A percentile compares a stretch with the other conserved stretches of the same genome.
These are phyloP conservation scores for Phalacrocorax aristotelis DNA, from an alignment of 2,113 vertebrate genomes.

Conservation along the genomic window DNA sequence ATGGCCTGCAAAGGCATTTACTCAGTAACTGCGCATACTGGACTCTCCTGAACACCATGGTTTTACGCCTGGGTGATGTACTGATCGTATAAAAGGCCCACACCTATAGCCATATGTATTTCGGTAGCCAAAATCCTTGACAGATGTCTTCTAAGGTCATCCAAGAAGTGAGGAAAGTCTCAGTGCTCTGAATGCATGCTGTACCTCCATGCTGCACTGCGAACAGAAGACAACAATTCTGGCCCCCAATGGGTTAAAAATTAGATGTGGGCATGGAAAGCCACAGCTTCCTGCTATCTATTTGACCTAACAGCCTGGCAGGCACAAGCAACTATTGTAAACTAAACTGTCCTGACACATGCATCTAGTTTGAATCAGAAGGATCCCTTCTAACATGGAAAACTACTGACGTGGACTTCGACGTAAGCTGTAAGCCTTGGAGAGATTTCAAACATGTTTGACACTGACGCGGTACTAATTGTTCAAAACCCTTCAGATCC, in stretches of 20 bases:
- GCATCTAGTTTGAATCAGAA: background rate
- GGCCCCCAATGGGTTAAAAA: background rate
- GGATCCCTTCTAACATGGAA: background rate
- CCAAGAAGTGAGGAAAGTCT: background rate
- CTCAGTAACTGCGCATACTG: background rate
- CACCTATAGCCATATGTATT: background rate
- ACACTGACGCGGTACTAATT: background rate
- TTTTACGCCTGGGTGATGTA: background rate
- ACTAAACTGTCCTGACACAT: background rate
- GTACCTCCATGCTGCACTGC: accelerated
- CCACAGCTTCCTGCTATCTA: slow-evolving; percentile 27
- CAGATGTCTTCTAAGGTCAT: background rate
- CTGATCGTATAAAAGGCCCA: background rate
- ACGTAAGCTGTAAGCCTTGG: background rate
- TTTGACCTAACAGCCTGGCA: background rate
- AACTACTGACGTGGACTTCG: background rate
- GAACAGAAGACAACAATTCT: background rate
- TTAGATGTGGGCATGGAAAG: background rate
- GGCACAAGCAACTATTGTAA: slow-evolving; percentile 19
- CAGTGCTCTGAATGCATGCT: background rate
- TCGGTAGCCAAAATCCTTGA: background rate
- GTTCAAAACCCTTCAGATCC: background rate
- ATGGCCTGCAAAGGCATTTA: background rate
- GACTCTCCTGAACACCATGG: background rate
- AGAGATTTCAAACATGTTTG: background rate